These are phyloP conservation scores for Trichogramma dendrolimi DNA, from an alignment of 2,888 invertebrate species.

Conservation along the genomic window DNA sequence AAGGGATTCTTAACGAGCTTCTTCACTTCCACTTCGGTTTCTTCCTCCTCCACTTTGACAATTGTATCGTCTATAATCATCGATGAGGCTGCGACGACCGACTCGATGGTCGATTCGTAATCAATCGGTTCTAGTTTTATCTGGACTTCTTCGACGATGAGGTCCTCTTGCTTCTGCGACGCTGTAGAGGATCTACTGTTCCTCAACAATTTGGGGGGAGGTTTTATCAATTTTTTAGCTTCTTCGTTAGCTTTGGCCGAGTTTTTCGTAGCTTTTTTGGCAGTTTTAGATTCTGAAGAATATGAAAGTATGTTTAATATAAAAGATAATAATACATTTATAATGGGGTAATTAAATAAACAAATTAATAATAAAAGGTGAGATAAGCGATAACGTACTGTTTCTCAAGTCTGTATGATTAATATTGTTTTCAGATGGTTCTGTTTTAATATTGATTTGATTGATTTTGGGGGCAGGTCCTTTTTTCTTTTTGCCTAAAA, in stretches of 20 bases:
- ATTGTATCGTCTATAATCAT: conserved; percentile 42
- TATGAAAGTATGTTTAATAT: conserved; percentile 12
- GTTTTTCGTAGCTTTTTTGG: conserved; percentile 22
- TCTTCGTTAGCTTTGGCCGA: conserved; percentile 21
- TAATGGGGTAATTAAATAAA: background rate
- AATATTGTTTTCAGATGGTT: background rate
- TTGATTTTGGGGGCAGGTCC: conserved; percentile 23
- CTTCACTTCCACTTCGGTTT: conserved; percentile 34
- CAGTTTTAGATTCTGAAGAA: conserved; percentile 23
- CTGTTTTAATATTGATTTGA: conserved; percentile 2
- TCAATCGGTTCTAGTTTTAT: conserved; percentile 28
- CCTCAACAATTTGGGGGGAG: background rate
- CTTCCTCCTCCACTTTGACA: conserved; percentile 33
- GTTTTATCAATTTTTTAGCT: conserved; percentile 1
- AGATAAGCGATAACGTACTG: background rate
- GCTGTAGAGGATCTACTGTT: background rate
- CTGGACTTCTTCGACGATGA: background rate
- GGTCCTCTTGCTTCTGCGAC: background rate
- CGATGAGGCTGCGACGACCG: conserved; percentile 45
- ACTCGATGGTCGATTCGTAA: conserved; percentile 48
- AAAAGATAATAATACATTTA: background rate
- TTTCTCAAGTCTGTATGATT: background rate
- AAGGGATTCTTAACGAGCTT: conserved; percentile 29
- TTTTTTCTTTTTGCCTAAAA: conserved; percentile 33
- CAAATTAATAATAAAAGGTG: background rate